A percentile compares a stretch with the other conserved stretches of the same genome.
Conservation (phyloP, 2,888 invertebrate species). For the Phyllotreta cruciferae region DNA sequence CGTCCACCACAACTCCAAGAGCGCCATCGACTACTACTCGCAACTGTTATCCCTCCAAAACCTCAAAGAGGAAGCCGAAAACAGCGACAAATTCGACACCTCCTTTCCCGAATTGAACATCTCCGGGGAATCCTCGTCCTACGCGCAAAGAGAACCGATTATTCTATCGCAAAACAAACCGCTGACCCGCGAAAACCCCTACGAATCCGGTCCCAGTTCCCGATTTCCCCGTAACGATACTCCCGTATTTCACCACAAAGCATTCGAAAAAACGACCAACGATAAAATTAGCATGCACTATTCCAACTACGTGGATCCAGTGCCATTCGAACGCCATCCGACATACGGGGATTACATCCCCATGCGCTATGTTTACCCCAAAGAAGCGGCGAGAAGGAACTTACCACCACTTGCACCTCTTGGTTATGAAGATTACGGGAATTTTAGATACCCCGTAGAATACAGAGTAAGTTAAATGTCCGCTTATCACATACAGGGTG, state of each 20-base stretch:
- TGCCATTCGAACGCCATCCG: background rate
- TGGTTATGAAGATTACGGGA: background rate
- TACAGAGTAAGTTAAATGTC: too few species aligned
- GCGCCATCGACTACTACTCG: conserved; percentile 16
- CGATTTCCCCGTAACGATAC: background rate
- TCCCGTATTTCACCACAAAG: background rate
- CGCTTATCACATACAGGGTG: too few species aligned
- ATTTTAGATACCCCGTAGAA: too few species aligned
- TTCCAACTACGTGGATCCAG: conserved; percentile 16
- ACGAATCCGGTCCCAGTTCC: conserved; percentile 2
- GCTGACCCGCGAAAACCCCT: background rate
- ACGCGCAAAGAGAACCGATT: background rate
- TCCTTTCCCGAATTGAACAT: background rate
- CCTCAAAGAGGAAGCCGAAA: background rate
- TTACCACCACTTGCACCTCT: background rate
- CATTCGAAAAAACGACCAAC: conserved; percentile 5
- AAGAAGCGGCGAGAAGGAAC: background rate
- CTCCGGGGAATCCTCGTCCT: background rate
- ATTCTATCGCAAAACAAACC: background rate
- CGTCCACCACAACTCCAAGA: conserved; percentile 1
- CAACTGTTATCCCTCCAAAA: conserved; percentile 10
- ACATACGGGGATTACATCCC: conserved; percentile 7
- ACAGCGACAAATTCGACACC: background rate
- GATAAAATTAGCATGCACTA: conserved; percentile 15
- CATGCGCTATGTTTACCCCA: conserved; percentile 1